Evolutionary conservation across 92 coral and sea anemone species (phyloP).

Genomic region (Zoanthus solanderi): DNA sequence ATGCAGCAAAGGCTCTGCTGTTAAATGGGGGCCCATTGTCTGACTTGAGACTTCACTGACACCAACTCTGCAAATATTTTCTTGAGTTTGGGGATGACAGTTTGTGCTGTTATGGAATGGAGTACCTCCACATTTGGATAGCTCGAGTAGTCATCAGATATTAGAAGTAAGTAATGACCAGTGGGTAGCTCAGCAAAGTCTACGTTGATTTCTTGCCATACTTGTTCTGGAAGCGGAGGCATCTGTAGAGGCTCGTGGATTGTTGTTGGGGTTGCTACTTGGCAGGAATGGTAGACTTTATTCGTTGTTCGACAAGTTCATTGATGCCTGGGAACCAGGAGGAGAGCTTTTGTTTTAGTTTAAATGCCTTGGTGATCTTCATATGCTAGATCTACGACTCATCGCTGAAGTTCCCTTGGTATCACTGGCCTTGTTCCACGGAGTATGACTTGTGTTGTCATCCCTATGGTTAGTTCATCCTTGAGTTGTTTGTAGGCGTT

Average conservation of each 20-base stretch:
- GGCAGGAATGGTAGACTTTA: conserved; percentile 62
- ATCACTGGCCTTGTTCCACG: conserved; percentile 64
- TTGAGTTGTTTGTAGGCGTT: conserved; percentile 31
- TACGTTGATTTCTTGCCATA: conserved; percentile 58
- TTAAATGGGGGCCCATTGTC: conserved; percentile 75
- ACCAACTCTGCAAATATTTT: conserved; percentile 42
- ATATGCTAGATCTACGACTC: background rate
- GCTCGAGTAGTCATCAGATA: conserved; percentile 26
- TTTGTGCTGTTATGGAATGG: background rate
- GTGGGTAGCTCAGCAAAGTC: conserved; percentile 22
- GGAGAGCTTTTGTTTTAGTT: conserved; percentile 62
- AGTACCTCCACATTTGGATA: conserved; percentile 18
- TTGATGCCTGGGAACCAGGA: conserved; percentile 71
- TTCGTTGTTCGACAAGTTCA: conserved; percentile 43
- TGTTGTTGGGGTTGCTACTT: conserved; percentile 51
- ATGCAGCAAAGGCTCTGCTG: conserved; percentile 45
- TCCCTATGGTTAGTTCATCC: conserved; percentile 1
- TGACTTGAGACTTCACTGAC: conserved; percentile 45
- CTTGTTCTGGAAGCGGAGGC: conserved; percentile 63
- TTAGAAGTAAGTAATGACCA: background rate
- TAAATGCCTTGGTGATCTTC: conserved; percentile 54
- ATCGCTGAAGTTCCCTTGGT: conserved; percentile 51
- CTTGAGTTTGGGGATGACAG: conserved; percentile 51
- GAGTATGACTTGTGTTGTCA: conserved; percentile 42
- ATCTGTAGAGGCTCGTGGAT: conserved; percentile 67